Base-by-base conservation (phyloP, 2,888 invertebrate genomes). In the Rhingia campestris region DNA sequence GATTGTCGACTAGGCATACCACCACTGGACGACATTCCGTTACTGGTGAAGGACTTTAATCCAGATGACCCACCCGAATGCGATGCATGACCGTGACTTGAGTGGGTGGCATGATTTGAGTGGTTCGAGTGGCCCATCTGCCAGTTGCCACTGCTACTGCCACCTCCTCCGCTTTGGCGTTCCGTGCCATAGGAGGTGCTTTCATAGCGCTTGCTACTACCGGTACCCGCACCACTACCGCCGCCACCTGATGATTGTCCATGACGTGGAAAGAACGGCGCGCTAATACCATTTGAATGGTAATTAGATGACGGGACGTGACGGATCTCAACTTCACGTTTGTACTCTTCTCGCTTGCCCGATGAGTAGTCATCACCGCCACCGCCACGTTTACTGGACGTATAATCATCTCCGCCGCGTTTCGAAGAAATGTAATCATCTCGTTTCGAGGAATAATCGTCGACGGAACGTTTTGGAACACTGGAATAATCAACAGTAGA, bases 321-420 rank as follows among this genome's bases (percentile, higher is more conserved):
- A 54, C 89, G 90, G n/a, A 91, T 88, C 54, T 91, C 91, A 7
- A 90, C 89, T 12, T 91, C 91, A n/a, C 91, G 90, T 41, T 91
- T 91, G 64, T 91, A 89, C 1, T 88, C 88, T 32, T 88, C 88
- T 6, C 88, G 88, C 59, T 88, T 87, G 32, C 80, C 75, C 1
- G 86, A 81, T 1, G 80, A 12, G 14, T 87, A 90, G 12, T 89
- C 90, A 59, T 89, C 90, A 6, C 22, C 59, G n/a, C 70, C 67
- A 0, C 59, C 79, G 10, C 61, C 56, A n/a, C 89, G 88, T 58
- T 89, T 89, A 76, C 87, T 88, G 14, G 89, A 86, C 37, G 67
- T 41, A 14, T 81, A 70, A 0, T 89, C 90, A 67, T 90, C 81
- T 7, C 70, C 85, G 32, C 88, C 85, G 32, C 88, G 89, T 66